These are phyloP conservation scores for Vombatus ursinus DNA, from an alignment of 2,113 vertebrate genomes.

Conservation along the genomic window DNA sequence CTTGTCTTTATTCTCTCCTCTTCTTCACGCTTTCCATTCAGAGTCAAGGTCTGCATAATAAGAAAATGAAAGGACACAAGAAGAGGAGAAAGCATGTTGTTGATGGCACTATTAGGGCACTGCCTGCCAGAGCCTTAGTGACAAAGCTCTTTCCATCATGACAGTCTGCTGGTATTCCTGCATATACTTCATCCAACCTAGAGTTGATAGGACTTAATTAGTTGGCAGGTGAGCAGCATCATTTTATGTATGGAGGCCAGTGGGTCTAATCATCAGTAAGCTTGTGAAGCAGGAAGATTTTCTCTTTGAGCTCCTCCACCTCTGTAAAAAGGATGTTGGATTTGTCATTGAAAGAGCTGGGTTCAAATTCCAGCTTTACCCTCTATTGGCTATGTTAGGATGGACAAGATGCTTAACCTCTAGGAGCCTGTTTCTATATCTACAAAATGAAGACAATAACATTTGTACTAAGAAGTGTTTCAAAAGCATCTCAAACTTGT, in stretches of 20 bases:
- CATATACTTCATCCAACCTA: not conserved
- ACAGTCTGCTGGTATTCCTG: not conserved
- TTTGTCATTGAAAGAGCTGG: not conserved
- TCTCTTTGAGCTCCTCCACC: not conserved
- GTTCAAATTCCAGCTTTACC: not conserved
- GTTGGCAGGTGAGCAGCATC: not conserved
- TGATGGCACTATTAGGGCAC: not conserved
- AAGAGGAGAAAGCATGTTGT: not conserved
- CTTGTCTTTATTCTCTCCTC: constrained; percentile 3
- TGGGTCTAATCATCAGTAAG: not conserved
- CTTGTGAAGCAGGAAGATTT: not conserved
- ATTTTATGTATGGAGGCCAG: not conserved
- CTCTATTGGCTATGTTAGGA: not conserved
- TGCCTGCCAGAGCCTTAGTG: not conserved
- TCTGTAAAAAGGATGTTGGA: not conserved
- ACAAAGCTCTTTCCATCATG: not conserved
- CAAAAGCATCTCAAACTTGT: not conserved
- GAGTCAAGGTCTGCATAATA: not conserved
- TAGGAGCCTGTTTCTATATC: not conserved
- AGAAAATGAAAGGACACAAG: not conserved
- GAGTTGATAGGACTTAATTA: not conserved
- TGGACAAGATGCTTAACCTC: not conserved
- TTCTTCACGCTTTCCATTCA: not conserved
- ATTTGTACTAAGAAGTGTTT: not conserved
- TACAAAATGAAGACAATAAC: not conserved